Conservation (phyloP, 2,113 vertebrate species). For the Hemibagrus wyckioides region DNA sequence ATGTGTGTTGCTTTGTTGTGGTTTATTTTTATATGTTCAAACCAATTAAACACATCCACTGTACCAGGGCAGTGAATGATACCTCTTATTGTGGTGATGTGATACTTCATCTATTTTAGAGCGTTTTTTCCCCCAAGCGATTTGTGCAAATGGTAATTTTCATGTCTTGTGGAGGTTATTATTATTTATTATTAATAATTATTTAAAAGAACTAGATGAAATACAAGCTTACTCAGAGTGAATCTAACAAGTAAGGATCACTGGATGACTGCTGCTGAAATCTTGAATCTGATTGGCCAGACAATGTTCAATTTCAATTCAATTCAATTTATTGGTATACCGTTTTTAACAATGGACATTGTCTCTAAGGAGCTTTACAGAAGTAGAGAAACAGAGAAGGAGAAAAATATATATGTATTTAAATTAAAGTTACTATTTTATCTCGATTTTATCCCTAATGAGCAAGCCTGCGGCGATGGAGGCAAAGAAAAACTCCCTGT, state of each 20-base stretch:
- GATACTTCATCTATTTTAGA: conserved; percentile 60
- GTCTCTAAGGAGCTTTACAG: too few species aligned
- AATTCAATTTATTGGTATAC: too few species aligned
- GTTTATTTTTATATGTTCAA: conserved; percentile 75
- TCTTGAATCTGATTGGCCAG: background rate
- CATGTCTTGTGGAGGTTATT: background rate
- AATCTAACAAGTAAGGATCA: background rate
- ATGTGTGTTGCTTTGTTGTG: conserved; percentile 80
- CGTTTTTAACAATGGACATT: too few species aligned
- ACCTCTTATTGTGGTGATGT: conserved; percentile 61
- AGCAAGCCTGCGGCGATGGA: too few species aligned
- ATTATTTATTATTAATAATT: background rate
- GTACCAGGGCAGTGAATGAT: conserved; percentile 71
- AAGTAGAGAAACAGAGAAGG: too few species aligned
- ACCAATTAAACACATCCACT: conserved; percentile 75
- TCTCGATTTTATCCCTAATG: too few species aligned
- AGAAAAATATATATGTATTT: too few species aligned
- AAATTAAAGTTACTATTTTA: too few species aligned
- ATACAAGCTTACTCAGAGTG: background rate
- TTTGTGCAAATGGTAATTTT: background rate
- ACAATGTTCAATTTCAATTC: too few species aligned
- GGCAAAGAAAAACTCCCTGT: too few species aligned
- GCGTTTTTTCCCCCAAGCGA: background rate
- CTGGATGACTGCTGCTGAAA: background rate
- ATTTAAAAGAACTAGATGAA: background rate